phyloP scores from a whole-genome alignment of 2,113 vertebrate genomes.

The Lampris incognitus region DNA sequence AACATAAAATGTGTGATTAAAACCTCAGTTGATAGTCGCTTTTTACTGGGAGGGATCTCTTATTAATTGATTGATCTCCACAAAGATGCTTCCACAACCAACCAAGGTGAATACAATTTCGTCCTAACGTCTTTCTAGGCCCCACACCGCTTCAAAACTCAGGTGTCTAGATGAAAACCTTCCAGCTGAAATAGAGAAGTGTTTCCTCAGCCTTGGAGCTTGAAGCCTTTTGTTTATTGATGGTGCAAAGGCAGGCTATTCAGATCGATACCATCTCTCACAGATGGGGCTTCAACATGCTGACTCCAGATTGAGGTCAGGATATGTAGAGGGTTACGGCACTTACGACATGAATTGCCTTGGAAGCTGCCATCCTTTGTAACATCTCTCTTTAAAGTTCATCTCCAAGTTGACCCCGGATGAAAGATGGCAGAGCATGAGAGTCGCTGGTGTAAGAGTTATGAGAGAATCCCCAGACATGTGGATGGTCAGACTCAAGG shows the following conservation, averaged over 20 bases:
- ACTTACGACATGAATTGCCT: constrained; percentile 60
- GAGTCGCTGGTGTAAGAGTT: constrained; percentile 52
- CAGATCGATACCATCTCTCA: constrained; percentile 77
- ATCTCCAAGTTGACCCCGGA: constrained; percentile 73
- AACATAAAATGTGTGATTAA: constrained; percentile 3
- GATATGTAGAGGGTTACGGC: constrained; percentile 71
- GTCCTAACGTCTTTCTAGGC: background rate
- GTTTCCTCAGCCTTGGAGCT: constrained; percentile 78
- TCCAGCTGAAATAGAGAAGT: constrained; percentile 70
- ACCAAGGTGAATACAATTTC: too few species aligned
- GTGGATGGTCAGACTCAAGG: constrained; percentile 32
- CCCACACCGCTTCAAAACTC: constrained; percentile 58
- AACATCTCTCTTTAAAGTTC: constrained; percentile 70
- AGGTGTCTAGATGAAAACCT: constrained; percentile 61
- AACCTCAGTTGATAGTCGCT: too few species aligned
- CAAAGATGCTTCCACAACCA: background rate
- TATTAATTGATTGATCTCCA: constrained; percentile 18
- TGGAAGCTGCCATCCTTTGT: constrained; percentile 64
- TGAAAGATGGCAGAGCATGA: constrained; percentile 59
- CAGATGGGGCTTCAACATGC: constrained; percentile 71
- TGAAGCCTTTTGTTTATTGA: constrained; percentile 78
- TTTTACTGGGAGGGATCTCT: too few species aligned
- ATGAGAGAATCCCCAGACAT: constrained; percentile 45
- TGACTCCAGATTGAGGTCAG: constrained; percentile 78
- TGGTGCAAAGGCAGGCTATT: constrained; percentile 64